Evolutionary conservation across 2,797 vertebrate species (phyloP).

Genomic region (Ceyx erithaca): DNA sequence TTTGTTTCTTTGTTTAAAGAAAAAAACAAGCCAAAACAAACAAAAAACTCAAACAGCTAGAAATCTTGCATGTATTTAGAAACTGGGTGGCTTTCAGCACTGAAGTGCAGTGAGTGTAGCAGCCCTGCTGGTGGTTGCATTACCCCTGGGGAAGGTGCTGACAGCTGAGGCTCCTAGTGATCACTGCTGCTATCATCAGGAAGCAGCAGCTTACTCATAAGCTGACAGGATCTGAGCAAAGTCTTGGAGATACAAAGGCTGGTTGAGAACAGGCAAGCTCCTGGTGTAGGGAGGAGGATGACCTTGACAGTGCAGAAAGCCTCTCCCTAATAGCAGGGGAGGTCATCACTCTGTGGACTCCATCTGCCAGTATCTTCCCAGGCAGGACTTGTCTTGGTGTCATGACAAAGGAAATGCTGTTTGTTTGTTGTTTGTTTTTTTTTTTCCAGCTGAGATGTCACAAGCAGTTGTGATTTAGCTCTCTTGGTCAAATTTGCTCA

Average conservation of each 20-base stretch:
- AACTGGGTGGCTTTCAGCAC: not conserved
- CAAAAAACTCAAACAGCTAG: not conserved
- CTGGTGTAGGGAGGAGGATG: not conserved
- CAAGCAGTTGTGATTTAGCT: not conserved
- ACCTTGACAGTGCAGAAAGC: not conserved
- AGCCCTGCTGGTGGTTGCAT: not conserved
- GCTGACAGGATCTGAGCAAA: too few species aligned
- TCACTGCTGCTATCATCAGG: not conserved
- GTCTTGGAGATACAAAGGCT: not conserved
- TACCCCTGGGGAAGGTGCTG: not conserved
- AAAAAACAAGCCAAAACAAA: too few species aligned
- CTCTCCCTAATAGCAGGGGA: not conserved
- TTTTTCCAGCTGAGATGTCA: not conserved
- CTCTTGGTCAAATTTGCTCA: not conserved
- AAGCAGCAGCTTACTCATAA: not conserved
- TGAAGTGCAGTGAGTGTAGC: too few species aligned
- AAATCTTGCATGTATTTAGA: not conserved
- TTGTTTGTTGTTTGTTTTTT: not conserved
- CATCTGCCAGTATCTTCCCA: not conserved
- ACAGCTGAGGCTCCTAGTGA: not conserved
- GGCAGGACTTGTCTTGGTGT: not conserved
- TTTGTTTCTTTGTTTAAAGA: not conserved
- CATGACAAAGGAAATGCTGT: fast-evolving
- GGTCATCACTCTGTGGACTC: fast-evolving
- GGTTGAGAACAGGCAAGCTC: not conserved